These are phyloP conservation scores for Antennarius striatus DNA, from an alignment of 2,113 vertebrate genomes.

Conservation along the genomic window DNA sequence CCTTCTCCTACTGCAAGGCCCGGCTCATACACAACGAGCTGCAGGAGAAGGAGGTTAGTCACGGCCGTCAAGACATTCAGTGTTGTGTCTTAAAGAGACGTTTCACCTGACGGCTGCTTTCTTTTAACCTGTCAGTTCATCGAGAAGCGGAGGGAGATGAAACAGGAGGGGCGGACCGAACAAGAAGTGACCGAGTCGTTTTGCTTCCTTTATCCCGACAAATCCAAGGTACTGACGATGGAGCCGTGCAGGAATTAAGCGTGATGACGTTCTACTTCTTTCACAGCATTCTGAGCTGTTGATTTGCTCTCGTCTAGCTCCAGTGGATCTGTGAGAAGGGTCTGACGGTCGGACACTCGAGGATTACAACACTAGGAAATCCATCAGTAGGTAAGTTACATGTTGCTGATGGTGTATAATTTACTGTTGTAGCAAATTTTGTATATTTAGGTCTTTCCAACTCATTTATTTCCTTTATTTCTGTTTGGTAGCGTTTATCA, in stretches of 20 bases:
- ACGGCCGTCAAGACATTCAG: neutral
- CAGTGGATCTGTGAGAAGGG: slow-evolving; percentile 92
- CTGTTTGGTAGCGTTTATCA: too few species aligned
- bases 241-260: neutral
- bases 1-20: slow-evolving; percentile 89
- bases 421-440: too few species aligned
- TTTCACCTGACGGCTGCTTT: slow-evolving; percentile 1
- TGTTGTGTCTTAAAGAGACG: neutral
- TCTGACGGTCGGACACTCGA: slow-evolving; percentile 90
- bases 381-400: slow-evolving; percentile 85
- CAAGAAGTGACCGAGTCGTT: slow-evolving; percentile 91
- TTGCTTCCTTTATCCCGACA: slow-evolving; percentile 90
- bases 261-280: too few species aligned
- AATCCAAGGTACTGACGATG: slow-evolving; percentile 76
- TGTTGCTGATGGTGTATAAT: neutral
- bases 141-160: slow-evolving; percentile 93
- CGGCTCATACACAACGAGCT: slow-evolving; percentile 93
- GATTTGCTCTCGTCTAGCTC: slow-evolving; percentile 56
- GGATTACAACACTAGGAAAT: slow-evolving; percentile 87
- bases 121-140: slow-evolving; percentile 82
- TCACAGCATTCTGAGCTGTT: neutral
- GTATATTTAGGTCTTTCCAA: too few species aligned
- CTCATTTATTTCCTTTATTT: too few species aligned
- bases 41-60: slow-evolving; percentile 91
- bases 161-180: slow-evolving; percentile 87